A percentile compares a stretch with the other conserved stretches of the same genome.
phyloP scores from a whole-genome alignment of 2,888 invertebrate species.

The Thera britannica region DNA sequence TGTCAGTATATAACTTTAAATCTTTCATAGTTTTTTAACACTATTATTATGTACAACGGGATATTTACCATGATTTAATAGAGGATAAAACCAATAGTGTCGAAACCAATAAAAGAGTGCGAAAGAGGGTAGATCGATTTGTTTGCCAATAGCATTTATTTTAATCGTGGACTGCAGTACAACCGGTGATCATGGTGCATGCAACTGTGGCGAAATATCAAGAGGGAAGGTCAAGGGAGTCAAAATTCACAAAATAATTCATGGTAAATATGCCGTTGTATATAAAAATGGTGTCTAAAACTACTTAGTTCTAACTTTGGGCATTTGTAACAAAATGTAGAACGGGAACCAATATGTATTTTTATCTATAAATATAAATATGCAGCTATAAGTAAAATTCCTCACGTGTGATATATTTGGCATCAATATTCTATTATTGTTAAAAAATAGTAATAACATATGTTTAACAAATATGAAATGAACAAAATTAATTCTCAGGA shows the following conservation, averaged over 20 bases:
- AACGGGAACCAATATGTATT: slow-evolving; percentile 53
- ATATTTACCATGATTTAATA: too few relatives aligned
- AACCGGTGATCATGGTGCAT: too few relatives aligned
- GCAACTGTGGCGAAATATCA: too few relatives aligned
- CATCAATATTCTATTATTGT: slow-evolving; percentile 2
- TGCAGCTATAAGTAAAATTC: slow-evolving; percentile 46
- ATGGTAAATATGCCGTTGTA: too few relatives aligned
- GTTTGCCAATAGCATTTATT: too few relatives aligned
- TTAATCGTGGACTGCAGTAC: too few relatives aligned
- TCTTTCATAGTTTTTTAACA: background rate
- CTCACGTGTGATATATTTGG: slow-evolving; percentile 52
- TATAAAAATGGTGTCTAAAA: slow-evolving; percentile 10
- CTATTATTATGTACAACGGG: too few relatives aligned
- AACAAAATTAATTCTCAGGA: slow-evolving; percentile 12
- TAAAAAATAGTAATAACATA: background rate
- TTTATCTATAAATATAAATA: slow-evolving; percentile 58
- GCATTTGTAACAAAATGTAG: slow-evolving; percentile 49
- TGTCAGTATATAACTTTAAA: slow-evolving; percentile 10
- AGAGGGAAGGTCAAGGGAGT: too few relatives aligned
- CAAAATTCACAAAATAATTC: too few relatives aligned
- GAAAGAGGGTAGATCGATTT: too few relatives aligned
- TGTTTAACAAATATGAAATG: background rate
- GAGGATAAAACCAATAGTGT: too few relatives aligned
- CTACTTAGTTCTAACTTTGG: slow-evolving; percentile 48
- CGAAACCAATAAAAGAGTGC: too few relatives aligned